Percentiles rank a stretch among this genome's conserved stretches.
Evolutionary conservation across 2,888 invertebrate genomes (phyloP).

Genomic region (Euzetes globulus): DNA sequence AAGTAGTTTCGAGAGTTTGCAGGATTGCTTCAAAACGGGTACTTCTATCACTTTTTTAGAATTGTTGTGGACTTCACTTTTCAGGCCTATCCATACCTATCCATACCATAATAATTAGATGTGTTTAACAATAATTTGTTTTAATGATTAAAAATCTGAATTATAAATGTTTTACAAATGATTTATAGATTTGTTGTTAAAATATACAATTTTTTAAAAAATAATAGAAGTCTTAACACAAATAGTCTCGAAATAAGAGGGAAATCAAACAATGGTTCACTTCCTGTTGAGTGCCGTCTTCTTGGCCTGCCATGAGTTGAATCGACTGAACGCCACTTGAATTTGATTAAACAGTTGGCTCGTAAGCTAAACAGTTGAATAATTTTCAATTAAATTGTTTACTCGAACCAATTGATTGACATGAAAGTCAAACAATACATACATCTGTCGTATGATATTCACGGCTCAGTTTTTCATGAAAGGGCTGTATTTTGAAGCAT

Average conservation of each 20-base stretch:
- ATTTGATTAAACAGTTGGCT: slow-evolving; percentile 76
- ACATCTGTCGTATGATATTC: slow-evolving; percentile 48
- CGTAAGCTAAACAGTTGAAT: slow-evolving; percentile 45
- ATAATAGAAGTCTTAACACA: not conserved
- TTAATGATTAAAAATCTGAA: slow-evolving; percentile 2
- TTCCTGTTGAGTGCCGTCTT: slow-evolving; percentile 29
- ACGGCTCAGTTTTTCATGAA: slow-evolving; percentile 47
- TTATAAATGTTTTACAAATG: slow-evolving; percentile 23
- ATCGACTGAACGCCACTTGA: slow-evolving; percentile 75
- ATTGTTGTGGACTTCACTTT: too few relatives aligned
- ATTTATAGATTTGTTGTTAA: slow-evolving; percentile 1
- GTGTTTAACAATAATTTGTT: not conserved
- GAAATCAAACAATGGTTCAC: not conserved
- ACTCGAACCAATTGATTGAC: slow-evolving; percentile 1
- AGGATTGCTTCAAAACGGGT: too few relatives aligned
- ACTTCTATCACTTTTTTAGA: too few relatives aligned
- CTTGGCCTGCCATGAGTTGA: slow-evolving; percentile 66
- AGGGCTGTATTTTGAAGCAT: slow-evolving; percentile 61
- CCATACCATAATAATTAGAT: not conserved
- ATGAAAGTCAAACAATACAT: slow-evolving; percentile 31
- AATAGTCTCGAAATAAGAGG: not conserved
- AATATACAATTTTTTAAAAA: slow-evolving; percentile 26
- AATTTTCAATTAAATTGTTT: slow-evolving; percentile 33
- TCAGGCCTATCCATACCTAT: too few relatives aligned
- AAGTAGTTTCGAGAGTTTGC: too few relatives aligned